Evolutionary conservation across 2,888 invertebrate species (phyloP).

Genomic region (Geotrupes spiniger): DNA sequence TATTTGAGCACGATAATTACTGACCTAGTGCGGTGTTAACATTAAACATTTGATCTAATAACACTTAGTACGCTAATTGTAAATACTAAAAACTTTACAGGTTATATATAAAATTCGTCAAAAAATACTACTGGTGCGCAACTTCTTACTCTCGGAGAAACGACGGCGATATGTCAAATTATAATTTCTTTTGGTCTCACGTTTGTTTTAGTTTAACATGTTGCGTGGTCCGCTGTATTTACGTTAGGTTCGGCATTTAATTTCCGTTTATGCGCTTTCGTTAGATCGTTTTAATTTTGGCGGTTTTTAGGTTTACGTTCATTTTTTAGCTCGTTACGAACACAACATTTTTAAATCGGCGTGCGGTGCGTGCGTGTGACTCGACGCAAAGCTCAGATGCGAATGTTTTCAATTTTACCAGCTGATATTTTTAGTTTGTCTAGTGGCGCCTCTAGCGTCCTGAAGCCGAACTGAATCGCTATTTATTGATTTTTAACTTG

Average conservation of each 20-base stretch:
- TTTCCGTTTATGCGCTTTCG: neutral
- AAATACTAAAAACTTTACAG: slow-evolving; percentile 24
- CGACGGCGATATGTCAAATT: neutral
- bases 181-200: neutral
- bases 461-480: too few relatives aligned
- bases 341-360: neutral
- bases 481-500: too few relatives aligned
- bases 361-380: slow-evolving; percentile 24
- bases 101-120: slow-evolving; percentile 25
- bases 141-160: slow-evolving; percentile 17
- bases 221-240: neutral
- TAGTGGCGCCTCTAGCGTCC: too few relatives aligned
- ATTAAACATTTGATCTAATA: slow-evolving; percentile 18
- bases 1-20: slow-evolving; percentile 4
- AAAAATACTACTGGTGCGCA: slow-evolving; percentile 21
- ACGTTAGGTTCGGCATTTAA: neutral
- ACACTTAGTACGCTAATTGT: slow-evolving; percentile 1
- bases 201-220: neutral
- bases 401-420: slow-evolving; percentile 26
- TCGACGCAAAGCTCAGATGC: slow-evolving; percentile 28
- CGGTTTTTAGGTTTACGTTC: too few relatives aligned
- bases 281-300: neutral
- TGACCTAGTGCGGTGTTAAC: slow-evolving; percentile 14
- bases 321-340: too few relatives aligned
- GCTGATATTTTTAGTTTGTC: neutral